phyloP scores from a whole-genome alignment of 2,888 invertebrate genomes.

The Disparrhopalites patrizii region DNA sequence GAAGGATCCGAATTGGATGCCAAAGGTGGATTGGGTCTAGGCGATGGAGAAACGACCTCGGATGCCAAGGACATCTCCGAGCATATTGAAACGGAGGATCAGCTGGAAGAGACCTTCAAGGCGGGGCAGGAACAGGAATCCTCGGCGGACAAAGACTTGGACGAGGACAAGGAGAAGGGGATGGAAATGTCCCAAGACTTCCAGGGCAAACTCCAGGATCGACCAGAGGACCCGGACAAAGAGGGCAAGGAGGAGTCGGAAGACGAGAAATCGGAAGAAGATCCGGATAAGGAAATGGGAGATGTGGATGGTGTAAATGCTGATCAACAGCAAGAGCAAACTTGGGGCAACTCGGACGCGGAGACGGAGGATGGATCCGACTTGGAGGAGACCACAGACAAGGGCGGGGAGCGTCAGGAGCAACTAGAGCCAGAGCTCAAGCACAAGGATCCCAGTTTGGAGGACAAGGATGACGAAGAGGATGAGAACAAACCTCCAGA shows the following conservation, averaged over 20 bases:
- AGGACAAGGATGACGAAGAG: conserved; percentile 51
- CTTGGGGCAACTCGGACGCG: conserved; percentile 66
- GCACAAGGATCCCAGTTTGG: conserved; percentile 46
- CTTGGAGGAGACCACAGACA: conserved; percentile 53
- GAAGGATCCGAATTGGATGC: conserved; percentile 55
- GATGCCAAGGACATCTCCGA: conserved; percentile 95
- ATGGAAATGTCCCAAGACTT: conserved; percentile 97
- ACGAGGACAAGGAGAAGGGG: conserved; percentile 83
- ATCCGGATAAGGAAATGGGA: conserved; percentile 94
- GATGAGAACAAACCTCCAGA: conserved; percentile 20
- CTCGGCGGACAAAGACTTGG: conserved; percentile 62
- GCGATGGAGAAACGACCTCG: conserved; percentile 68
- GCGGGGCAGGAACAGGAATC: conserved; percentile 71
- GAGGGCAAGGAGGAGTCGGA: conserved; percentile 62
- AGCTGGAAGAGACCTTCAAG: conserved; percentile 81
- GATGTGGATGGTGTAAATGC: conserved; percentile 77
- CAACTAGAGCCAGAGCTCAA: conserved; percentile 58
- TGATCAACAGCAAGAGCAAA: conserved; percentile 62
- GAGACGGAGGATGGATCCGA: conserved; percentile 69
- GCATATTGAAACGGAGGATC: conserved; percentile 85
- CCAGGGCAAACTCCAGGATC: conserved; percentile 78
- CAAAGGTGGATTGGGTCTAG: conserved; percentile 74
- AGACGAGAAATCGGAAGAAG: conserved; percentile 58
- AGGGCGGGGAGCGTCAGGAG: conserved; percentile 49
- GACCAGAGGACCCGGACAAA: conserved; percentile 58